Evolutionary conservation across 2,113 vertebrate species (phyloP), one percentile per base, ranked within the genome.

Genomic region (Odocoileus hemionus): DNA sequence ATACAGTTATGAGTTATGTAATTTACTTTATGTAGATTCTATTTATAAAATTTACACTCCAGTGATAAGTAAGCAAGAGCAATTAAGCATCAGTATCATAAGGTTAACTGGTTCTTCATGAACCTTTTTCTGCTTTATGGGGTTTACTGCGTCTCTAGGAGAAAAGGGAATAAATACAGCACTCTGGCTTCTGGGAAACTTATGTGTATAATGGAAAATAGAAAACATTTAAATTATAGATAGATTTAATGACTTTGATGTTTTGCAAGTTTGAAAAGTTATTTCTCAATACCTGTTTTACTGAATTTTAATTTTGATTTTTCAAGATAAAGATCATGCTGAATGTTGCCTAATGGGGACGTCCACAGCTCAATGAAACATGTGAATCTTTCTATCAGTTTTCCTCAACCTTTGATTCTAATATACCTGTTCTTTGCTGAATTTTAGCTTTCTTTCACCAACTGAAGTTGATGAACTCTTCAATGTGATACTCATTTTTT

Each of bases 241-340:
- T 76, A 85, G 5, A 14, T 94, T 94, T 90, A 57, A 86, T 94
- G 36, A 87, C 60, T 88, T 92, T 89, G 36, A 84, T 64, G 23
- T 93, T 94, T 58, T 39, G 50, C 39, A 97, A 84, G 23, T 89
- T 97, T 93, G 78, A 91, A 94, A 95, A 94, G 36, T 15, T 88
- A 52, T 61, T 93, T 97, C 96, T n/a, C 2, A 78, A 1, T 80
- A 79, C 55, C 82, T 47, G 50, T 76, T 96, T 79, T 54, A 28
- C 45, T 85, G 47, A 82, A 94, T 85, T 95, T 92, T 95, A 61
- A 89, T 95, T 96, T 97, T 79, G 10, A 43, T 60, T 86, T 95
- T 86, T 19, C 33, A 95, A 87, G 4, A 17, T 79, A 25, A 94
- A 47, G 25, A n/a, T 92, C 64, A 80, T 88, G 21, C 61, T 57